These are phyloP conservation scores for zebrafish (Danio rerio) DNA, from an alignment of 2,113 vertebrate species.

Conservation along the genomic window DNA sequence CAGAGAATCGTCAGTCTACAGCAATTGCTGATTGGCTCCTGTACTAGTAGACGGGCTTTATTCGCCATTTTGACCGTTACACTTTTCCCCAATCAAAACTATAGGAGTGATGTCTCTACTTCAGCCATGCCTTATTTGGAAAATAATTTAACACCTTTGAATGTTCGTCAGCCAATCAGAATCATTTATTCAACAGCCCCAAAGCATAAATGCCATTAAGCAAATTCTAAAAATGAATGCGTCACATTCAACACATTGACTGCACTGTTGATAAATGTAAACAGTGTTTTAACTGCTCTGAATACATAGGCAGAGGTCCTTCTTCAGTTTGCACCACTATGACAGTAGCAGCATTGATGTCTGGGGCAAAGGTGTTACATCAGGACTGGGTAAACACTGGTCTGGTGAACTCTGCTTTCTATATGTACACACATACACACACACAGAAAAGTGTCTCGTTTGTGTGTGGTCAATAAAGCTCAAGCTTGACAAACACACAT, in stretches of 20 bases:
- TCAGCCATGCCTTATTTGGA: too few relatives aligned
- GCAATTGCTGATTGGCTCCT: too few relatives aligned
- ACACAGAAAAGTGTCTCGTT: slow-evolving; percentile 69
- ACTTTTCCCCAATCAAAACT: too few relatives aligned
- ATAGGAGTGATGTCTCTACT: too few relatives aligned
- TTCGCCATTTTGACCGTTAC: too few relatives aligned
- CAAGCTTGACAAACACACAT: slow-evolving; percentile 78
- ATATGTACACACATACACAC: slow-evolving; percentile 59
- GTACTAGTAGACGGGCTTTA: too few relatives aligned
- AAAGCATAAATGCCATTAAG: neutral
- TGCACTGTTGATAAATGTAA: slow-evolving; percentile 22
- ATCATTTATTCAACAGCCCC: too few relatives aligned
- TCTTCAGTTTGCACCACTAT: slow-evolving; percentile 33
- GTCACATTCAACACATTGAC: neutral
- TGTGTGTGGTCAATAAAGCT: slow-evolving; percentile 78
- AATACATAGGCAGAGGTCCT: slow-evolving; percentile 27
- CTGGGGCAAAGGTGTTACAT: slow-evolving; percentile 75
- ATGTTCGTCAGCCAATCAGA: neutral
- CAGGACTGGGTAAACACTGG: slow-evolving; percentile 74
- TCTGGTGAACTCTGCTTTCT: slow-evolving; percentile 74
- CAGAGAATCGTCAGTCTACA: too few relatives aligned
- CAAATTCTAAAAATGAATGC: neutral
- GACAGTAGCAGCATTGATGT: slow-evolving; percentile 75
- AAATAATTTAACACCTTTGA: neutral
- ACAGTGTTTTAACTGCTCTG: neutral